These are phyloP conservation scores for Lepidochitona cinerea DNA, from an alignment of 2,888 invertebrate genomes.

Conservation along the genomic window DNA sequence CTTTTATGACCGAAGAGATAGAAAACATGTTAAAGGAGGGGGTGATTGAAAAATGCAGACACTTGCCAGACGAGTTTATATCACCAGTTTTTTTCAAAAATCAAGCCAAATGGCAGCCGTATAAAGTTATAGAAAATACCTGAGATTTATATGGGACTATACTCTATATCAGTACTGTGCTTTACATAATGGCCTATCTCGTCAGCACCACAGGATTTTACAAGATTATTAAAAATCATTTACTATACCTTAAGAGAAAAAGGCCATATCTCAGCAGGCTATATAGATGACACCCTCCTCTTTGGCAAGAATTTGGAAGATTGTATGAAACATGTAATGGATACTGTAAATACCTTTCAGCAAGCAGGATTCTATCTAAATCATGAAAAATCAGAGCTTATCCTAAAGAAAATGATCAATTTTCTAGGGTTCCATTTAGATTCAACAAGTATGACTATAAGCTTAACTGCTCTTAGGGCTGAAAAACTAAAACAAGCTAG, in stretches of 20 bases:
- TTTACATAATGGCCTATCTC: slow-evolving; percentile 23
- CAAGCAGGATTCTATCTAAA: slow-evolving; percentile 20
- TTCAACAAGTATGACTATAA: slow-evolving; percentile 5
- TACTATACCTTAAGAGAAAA: neutral
- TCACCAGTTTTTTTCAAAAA: slow-evolving; percentile 17
- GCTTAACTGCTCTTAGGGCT: slow-evolving; percentile 11
- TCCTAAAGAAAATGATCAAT: neutral
- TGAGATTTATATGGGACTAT: slow-evolving; percentile 23
- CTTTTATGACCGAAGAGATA: neutral
- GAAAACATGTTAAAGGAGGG: neutral
- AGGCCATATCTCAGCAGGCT: neutral
- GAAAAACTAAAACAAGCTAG: slow-evolving; percentile 10
- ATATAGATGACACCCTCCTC: slow-evolving; percentile 24
- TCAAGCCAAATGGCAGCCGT: slow-evolving; percentile 38
- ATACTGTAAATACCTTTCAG: slow-evolving; percentile 16
- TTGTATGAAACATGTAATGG: slow-evolving; percentile 10
- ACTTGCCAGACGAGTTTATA: slow-evolving; percentile 26
- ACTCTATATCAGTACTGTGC: slow-evolving; percentile 15
- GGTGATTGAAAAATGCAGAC: slow-evolving; percentile 17
- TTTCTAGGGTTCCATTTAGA: neutral
- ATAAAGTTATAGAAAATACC: slow-evolving; percentile 14
- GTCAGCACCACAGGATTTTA: neutral
- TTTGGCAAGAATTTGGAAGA: slow-evolving; percentile 1
- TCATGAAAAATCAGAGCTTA: slow-evolving; percentile 17
- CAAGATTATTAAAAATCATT: neutral